These are phyloP conservation scores for Pyrocephalus nanus DNA, from an alignment of 2,797 vertebrate genomes.

Conservation along the genomic window DNA sequence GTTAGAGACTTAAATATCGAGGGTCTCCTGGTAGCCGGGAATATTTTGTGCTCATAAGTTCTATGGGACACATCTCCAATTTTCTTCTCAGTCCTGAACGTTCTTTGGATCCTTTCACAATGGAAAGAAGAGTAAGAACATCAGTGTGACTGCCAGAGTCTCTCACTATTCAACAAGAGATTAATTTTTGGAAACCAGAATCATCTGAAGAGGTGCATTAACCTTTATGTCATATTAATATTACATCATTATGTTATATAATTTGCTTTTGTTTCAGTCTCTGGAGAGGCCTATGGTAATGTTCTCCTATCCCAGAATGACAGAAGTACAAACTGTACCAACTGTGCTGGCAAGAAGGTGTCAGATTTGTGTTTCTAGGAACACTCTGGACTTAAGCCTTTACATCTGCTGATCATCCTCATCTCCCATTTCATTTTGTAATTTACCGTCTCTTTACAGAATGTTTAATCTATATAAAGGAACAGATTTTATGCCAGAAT, in stretches of 20 bases:
- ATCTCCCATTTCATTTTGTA: conserved; percentile 31
- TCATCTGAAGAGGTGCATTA: neutral
- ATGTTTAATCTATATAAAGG: conserved; percentile 56
- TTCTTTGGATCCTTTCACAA: neutral
- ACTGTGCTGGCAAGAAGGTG: conserved; percentile 10
- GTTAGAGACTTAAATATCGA: neutral
- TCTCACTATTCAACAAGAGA: neutral
- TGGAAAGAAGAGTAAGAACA: neutral
- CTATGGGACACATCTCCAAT: neutral
- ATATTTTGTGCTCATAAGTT: neutral
- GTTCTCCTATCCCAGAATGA: neutral
- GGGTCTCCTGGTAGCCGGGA: neutral
- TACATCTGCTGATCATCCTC: conserved; percentile 46
- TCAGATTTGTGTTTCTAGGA: conserved; percentile 47
- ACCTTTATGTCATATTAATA: neutral
- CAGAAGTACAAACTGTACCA: conserved; percentile 17
- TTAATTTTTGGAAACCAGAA: neutral
- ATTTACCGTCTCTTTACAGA: conserved; percentile 43
- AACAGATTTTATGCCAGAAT: conserved; percentile 11
- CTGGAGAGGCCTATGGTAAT: neutral
- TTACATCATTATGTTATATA: neutral
- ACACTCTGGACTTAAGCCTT: conserved; percentile 20
- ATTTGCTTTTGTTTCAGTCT: conserved; percentile 7
- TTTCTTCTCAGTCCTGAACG: neutral
- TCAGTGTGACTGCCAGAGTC: neutral